Base-by-base conservation (phyloP, 2,888 invertebrate species). In the Ophonus ardosiacus region DNA sequence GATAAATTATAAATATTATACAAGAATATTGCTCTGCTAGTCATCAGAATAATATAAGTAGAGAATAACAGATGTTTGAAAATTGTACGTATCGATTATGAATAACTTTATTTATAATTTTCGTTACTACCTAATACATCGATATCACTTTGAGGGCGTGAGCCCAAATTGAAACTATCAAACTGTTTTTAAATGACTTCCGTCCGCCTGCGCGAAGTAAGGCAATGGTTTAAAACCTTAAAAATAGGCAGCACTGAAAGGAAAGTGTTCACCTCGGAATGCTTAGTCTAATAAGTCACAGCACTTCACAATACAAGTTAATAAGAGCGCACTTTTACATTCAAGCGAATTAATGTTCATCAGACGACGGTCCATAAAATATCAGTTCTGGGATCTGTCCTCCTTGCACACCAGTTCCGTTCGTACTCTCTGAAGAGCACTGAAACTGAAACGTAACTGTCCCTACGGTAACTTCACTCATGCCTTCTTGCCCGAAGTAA, bases 301-400 rank as follows among this genome's bases (percentile, higher is more conserved):
- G 83, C 83, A 83, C 83, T 83, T 83, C 83, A 74, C 82, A 38
- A 83, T 38, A 51, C 71, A 18, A 56, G 40, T 79, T 79, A 63
- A 63, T 63, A 61, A 43, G 21, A 81, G 81, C 81, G 81, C 63
- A 81, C 61, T 81, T 79, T 71, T 63, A 81, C 17, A 81, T 38
- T 43, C 21, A 63, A 63, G 81, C 81, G 43, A 59, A 82, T 87
- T 88, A 89, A 86, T 89, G 89, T 86, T 91, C 90, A 18, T 90
- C 90, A 85, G 94, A 93, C 56, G 96, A 94, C 18, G 98, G 97
- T 56, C 98, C 98, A 89, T 98, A 98, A 91, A 98, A 98, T 89
- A 98, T 98, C 86, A 98, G 93, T 92, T 99, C 98, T 2, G 98
- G 98, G 90, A 99, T 98, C 92, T 99, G 98, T 61, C 98, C 98